Percentiles rank a stretch among this genome's conserved stretches.
Conservation (phyloP, 2,113 vertebrate genomes). For the Phalacrocorax carbo region DNA sequence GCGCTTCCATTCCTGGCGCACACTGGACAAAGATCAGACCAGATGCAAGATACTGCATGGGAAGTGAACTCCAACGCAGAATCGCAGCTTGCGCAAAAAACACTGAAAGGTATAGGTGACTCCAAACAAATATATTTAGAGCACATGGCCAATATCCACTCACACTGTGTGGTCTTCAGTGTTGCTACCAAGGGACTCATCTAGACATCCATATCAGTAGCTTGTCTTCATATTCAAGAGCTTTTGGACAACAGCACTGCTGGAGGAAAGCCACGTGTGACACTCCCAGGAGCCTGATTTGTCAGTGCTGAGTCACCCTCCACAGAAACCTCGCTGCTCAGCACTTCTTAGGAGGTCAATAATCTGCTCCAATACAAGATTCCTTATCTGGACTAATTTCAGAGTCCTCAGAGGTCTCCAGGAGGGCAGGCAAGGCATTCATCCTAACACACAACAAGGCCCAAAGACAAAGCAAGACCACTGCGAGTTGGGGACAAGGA, state of each 20-base stretch:
- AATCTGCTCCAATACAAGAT: neutral
- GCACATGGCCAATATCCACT: neutral
- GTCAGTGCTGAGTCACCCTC: neutral
- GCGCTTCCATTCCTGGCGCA: neutral
- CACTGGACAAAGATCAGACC: neutral
- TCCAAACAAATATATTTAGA: neutral
- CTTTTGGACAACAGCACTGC: neutral
- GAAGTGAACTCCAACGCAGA: neutral
- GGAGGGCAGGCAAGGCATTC: neutral
- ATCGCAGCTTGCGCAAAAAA: neutral
- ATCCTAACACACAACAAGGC: neutral
- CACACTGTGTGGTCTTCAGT: neutral
- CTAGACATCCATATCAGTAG: neutral
- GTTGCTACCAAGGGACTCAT: neutral
- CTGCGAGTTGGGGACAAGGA: accelerated
- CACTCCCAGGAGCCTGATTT: neutral
- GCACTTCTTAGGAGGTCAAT: neutral
- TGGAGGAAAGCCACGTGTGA: neutral
- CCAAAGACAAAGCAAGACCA: neutral
- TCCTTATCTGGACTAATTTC: neutral
- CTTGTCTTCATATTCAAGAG: neutral
- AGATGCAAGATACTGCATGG: neutral
- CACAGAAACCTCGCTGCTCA: neutral
- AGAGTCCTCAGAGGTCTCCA: neutral
- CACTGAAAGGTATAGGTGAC: neutral